A percentile compares a stretch with the other conserved stretches of the same genome.
phyloP scores from a whole-genome alignment of 2,888 invertebrate genomes.

The Anthoptus insignis region DNA sequence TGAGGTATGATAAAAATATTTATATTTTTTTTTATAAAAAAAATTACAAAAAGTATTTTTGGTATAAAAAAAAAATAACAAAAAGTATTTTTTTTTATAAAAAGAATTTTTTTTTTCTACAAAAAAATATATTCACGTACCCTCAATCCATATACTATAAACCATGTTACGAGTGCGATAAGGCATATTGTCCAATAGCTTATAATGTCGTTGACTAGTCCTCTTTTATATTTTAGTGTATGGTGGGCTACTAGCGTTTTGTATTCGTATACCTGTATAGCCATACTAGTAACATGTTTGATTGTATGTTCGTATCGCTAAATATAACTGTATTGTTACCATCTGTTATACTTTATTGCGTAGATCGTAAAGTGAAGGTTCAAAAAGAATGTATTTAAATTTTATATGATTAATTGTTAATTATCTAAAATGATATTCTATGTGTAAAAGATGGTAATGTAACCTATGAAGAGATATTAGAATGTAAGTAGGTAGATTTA shows the following conservation, averaged over 20 bases:
- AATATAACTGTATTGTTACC: slow-evolving; percentile 19
- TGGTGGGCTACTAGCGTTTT: slow-evolving; percentile 26
- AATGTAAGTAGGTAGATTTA: slow-evolving; percentile 68
- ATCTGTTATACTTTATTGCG: slow-evolving; percentile 6
- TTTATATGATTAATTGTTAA: not conserved
- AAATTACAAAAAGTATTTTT: no score
- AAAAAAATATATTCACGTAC: no score
- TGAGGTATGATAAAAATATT: no score
- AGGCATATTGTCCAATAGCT: no score
- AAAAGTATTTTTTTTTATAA: no score
- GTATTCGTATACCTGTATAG: not conserved
- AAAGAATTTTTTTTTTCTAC: no score
- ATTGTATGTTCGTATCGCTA: slow-evolving; percentile 22
- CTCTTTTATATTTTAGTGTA: slow-evolving; percentile 47
- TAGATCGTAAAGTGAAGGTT: not conserved
- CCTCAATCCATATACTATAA: no score
- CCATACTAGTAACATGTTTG: slow-evolving; percentile 15
- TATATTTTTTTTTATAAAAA: no score
- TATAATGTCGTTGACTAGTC: slow-evolving; percentile 58
- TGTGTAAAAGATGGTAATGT: slow-evolving; percentile 20
- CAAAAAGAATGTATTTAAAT: not conserved
- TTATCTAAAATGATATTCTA: not conserved
- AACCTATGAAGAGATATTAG: slow-evolving; percentile 69
- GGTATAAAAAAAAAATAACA: no score
- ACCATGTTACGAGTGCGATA: no score